A percentile compares a stretch with the other conserved stretches of the same genome.
Conservation (phyloP, 2,797 vertebrate species). For the Halcyon chelicuti region DNA sequence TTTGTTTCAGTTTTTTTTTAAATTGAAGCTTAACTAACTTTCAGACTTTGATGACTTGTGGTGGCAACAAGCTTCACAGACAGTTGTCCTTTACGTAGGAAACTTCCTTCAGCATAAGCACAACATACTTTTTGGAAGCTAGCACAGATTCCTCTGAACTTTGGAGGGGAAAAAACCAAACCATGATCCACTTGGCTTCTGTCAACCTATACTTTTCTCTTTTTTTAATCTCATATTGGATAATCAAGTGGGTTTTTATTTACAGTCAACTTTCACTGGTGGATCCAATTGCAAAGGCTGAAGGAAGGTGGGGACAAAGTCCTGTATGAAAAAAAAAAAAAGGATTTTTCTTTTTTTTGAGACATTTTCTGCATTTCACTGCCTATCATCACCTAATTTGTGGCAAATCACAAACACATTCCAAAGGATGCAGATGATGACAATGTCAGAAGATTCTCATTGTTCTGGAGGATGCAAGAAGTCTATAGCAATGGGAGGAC, state of each 20-base stretch:
- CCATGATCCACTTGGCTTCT: not conserved
- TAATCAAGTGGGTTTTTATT: not conserved
- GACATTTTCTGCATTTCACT: not conserved
- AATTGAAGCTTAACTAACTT: not conserved
- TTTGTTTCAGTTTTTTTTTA: too few relatives aligned
- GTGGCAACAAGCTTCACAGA: not conserved
- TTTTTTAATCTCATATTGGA: not conserved
- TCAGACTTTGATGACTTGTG: not conserved
- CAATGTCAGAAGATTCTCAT: not conserved
- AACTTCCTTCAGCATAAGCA: not conserved
- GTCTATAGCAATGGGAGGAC: not conserved
- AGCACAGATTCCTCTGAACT: not conserved
- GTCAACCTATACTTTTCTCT: not conserved
- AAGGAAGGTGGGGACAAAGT: not conserved
- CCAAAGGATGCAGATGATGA: not conserved
- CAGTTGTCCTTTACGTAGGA: not conserved
- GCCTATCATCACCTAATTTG: not conserved
- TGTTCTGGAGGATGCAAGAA: not conserved
- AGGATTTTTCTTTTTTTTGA: not conserved
- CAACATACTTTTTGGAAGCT: not conserved
- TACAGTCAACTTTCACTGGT: not conserved
- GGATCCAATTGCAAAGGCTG: not conserved
- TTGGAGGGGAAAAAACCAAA: not conserved
- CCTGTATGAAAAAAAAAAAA: not conserved
- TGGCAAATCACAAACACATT: constrained; percentile 23